These are phyloP conservation scores for Drosophila repletoides DNA, from an alignment of 1,140 invertebrate species.

Conservation along the genomic window DNA sequence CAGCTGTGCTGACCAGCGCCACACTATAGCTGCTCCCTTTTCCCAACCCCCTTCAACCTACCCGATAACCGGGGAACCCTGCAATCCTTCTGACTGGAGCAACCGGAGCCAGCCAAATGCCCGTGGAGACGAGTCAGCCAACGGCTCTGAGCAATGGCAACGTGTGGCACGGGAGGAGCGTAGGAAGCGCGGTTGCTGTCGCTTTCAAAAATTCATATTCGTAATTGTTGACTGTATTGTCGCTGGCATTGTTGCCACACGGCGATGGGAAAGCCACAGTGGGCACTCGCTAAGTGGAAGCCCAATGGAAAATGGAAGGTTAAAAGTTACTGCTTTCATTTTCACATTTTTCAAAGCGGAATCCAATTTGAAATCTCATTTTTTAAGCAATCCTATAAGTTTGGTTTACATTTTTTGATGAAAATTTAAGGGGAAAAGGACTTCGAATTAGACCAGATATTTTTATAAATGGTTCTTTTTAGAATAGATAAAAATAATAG, in stretches of 20 bases:
- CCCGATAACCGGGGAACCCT: too few relatives aligned
- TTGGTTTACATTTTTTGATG: too few relatives aligned
- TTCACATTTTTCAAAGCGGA: too few relatives aligned
- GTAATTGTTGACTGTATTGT: slow-evolving; percentile 80
- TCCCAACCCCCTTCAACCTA: neutral
- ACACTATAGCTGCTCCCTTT: neutral
- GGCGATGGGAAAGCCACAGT: slow-evolving; percentile 46
- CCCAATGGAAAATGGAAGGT: neutral
- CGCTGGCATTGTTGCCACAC: slow-evolving; percentile 56
- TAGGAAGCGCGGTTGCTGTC: slow-evolving; percentile 61
- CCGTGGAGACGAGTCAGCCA: slow-evolving; percentile 17
- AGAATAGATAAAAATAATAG: too few relatives aligned
- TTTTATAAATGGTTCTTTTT: too few relatives aligned
- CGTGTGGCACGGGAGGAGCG: slow-evolving; percentile 24
- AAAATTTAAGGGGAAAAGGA: too few relatives aligned
- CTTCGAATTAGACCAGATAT: too few relatives aligned
- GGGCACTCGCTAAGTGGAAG: slow-evolving; percentile 28
- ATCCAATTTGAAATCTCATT: too few relatives aligned
- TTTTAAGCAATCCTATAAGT: too few relatives aligned
- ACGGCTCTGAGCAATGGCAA: slow-evolving; percentile 16
- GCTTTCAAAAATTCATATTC: slow-evolving; percentile 80
- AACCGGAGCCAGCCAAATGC: slow-evolving; percentile 4
- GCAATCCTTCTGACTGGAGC: too few relatives aligned
- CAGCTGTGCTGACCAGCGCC: slow-evolving; percentile 31
- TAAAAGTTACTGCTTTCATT: too few relatives aligned